Conservation (phyloP, 2,113 vertebrate genomes). For the Halcyon malimbica region DNA sequence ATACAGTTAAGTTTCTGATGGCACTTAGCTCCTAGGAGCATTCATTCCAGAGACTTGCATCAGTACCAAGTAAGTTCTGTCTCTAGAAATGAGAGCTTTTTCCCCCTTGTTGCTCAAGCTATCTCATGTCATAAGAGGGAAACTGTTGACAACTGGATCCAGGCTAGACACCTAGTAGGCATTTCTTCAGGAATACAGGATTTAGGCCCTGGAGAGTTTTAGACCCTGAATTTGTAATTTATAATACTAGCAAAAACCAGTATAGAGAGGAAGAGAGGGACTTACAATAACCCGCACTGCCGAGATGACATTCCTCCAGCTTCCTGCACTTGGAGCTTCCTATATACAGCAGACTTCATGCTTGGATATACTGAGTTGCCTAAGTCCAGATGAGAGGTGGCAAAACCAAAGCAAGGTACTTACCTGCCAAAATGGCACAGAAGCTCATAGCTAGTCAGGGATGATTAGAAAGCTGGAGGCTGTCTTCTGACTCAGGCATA, state of each 20-base stretch:
- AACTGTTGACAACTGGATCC: background rate
- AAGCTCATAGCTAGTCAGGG: background rate
- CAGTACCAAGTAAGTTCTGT: background rate
- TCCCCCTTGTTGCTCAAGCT: background rate
- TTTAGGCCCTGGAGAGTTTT: background rate
- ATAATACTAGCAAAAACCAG: background rate
- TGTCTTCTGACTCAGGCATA: slow-evolving; percentile 13
- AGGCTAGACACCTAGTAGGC: background rate
- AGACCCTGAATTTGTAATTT: background rate
- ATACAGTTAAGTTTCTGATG: background rate
- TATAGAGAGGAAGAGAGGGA: background rate
- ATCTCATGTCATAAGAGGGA: background rate
- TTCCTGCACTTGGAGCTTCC: background rate
- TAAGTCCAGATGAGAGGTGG: background rate
- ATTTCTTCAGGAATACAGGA: background rate
- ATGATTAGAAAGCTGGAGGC: slow-evolving; percentile 17
- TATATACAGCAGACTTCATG: background rate
- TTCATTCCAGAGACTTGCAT: background rate
- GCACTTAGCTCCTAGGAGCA: background rate
- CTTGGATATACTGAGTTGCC: background rate
- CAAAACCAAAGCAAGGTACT: background rate
- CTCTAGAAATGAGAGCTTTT: background rate
- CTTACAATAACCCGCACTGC: background rate
- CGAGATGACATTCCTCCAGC: background rate
- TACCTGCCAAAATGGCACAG: background rate